A percentile compares a stretch with the other conserved stretches of the same genome.
phyloP scores from a whole-genome alignment of 1,140 invertebrate genomes.

The Drosophila sturtevanti region DNA sequence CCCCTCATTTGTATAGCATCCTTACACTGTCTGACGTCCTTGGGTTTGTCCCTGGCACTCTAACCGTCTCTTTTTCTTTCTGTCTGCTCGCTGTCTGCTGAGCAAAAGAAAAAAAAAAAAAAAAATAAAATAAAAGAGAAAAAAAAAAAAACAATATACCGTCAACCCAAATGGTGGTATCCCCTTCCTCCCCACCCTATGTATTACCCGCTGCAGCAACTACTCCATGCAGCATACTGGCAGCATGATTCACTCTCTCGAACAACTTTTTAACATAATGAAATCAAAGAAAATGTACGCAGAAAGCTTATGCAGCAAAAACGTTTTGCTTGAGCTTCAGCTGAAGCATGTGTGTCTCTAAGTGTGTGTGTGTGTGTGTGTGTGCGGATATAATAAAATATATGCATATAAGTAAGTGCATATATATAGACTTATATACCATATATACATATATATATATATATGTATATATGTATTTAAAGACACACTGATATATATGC shows the following conservation, averaged over 20 bases:
- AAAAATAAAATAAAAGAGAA: slow-evolving; percentile 27
- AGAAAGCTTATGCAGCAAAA: slow-evolving; percentile 58
- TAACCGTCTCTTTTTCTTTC: slow-evolving; percentile 6
- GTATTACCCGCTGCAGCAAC: too few species aligned
- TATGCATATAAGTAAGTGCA: slow-evolving; percentile 17
- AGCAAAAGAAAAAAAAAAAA: slow-evolving; percentile 30
- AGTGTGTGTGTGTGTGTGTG: neutral
- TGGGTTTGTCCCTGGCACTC: slow-evolving; percentile 23
- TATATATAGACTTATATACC: too few species aligned
- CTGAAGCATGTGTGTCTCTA: neutral
- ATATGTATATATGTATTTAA: too few species aligned
- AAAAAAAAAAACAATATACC: slow-evolving; percentile 17
- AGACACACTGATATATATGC: neutral
- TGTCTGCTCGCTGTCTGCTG: slow-evolving; percentile 69
- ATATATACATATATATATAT: too few species aligned
- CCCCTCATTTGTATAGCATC: slow-evolving; percentile 42
- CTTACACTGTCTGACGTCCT: slow-evolving; percentile 30
- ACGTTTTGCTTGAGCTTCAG: slow-evolving; percentile 11
- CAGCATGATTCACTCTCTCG: slow-evolving; percentile 73
- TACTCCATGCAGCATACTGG: neutral
- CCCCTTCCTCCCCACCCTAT: neutral
- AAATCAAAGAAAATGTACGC: slow-evolving; percentile 81
- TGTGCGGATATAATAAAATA: slow-evolving; percentile 60
- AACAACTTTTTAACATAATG: slow-evolving; percentile 80
- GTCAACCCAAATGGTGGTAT: slow-evolving; percentile 3